Base-by-base conservation (phyloP, 2,888 invertebrate genomes). In the Xestia sexstrigata region DNA sequence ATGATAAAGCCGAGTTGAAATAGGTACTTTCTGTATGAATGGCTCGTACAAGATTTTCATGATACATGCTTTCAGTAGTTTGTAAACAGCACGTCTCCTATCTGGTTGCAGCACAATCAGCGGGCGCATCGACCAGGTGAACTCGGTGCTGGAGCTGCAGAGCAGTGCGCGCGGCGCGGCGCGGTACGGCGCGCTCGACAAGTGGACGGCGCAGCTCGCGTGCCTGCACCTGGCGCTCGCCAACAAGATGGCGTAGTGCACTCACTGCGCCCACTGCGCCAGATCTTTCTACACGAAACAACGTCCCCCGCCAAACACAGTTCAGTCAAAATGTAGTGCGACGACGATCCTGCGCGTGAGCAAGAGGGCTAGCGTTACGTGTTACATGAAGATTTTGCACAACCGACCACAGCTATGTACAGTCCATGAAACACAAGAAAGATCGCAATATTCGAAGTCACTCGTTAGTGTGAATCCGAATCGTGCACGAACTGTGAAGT, bases 151-250 rank as follows among this genome's bases (percentile, higher is more conserved):
- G 89, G 99, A 99, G 95, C 96, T 99, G 92, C 98, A 98, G 92
- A 97, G 98, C 90, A 97, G 98, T 87, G 98, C 98, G 72, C 97
- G 98, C 85, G 96, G 98, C 91, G 98, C 98, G 70, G 98, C 98
- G 70, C 97, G 99, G 80, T 99, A 99, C 96, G 97, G 97, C 91
- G 99, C 99, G 68, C 97, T 99, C 91, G 99, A 99, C 95, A 99
- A 99, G 97, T 99, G 99, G 99, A 99, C 99, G 81, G 97, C 98
- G 94, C 99, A 99, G 97, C 97, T 99, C 85, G 97, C 98, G 88
- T 98, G 98, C 68, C 97, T 99, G 90, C 99, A 99, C 94, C 97
- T 98, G 91, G 98, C 99, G 76, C 98, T 99, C 91, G 98, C 98
- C 91, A 99, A 99, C 97, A 99, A 99, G 97, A 99, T 99, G 98